Evolutionary conservation across 37 sponge, comb jelly and placozoan species (phyloP), one percentile per base, ranked within the genome.

Genomic region (Mnemiopsis leidyi): DNA sequence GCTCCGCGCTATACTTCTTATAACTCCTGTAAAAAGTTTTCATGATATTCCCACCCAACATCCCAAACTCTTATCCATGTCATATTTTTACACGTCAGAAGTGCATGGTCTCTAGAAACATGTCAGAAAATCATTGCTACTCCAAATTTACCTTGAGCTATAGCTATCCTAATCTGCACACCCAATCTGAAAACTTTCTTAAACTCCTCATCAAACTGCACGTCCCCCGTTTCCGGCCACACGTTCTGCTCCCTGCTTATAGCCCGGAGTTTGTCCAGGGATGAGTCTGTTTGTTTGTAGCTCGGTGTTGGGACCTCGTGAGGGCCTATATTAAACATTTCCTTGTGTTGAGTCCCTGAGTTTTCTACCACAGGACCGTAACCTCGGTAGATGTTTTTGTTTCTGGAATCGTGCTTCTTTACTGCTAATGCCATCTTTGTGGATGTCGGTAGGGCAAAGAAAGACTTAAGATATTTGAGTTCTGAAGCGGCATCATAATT

Each of bases 301-400:
- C 25, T 38, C 13, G 25, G 32, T 3, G 24, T 20, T 9, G 24
- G 38, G 34, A 5, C 29, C 79, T 77, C 79, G 29, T 40, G 61
- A 23, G 90, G 90, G 24, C 90, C 90, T 29, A 85, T 85, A 21
- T 85, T 85, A 25, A 40, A 85, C 90, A 85, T 85, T 29, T 85
- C 90, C 90, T 85, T 85, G 35, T 40, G 29, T 21, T 85, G 90
- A 26, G 90, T 85, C 23, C 61, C 61, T 0, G 61, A 3, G 1
- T 38, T 38, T 9, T 40, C 90, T 1, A 85, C 90, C 61, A 85
- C 40, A 1, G 90, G 90, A 18, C 90, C 90, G 29, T 85, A 85
- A 7, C 90, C 90, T 33, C 90, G 90, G 30, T 85, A 85, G 3
- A 40, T 37, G 61, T 85, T 85, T 23, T 16, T 39, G 61, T 40